Percentiles rank a stretch among this genome's conserved stretches.
Conservation (phyloP, 2,888 invertebrate genomes). For the Pheosia tremula region DNA sequence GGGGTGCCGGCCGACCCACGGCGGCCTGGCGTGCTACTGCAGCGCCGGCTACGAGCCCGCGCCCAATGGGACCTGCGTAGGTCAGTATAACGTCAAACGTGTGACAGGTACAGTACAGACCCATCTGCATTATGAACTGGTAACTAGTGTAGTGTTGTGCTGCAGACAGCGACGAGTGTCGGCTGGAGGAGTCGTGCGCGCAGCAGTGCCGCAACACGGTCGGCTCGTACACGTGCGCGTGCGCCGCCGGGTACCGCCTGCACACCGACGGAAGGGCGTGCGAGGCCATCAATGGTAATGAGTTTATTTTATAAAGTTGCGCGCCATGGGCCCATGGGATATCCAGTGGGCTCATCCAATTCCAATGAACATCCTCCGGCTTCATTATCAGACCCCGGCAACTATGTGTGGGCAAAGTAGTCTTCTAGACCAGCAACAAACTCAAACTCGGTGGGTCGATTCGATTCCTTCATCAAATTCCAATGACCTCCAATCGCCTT, state of each 20-base stretch:
- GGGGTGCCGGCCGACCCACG: slow-evolving; percentile 88
- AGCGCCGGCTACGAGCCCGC: slow-evolving; percentile 86
- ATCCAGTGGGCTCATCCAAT: no score
- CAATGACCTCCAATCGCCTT: no score
- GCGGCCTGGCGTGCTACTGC: slow-evolving; percentile 91
- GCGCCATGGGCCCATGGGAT: no score
- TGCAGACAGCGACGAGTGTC: slow-evolving; percentile 91
- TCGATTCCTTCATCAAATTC: no score
- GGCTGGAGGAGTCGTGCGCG: slow-evolving; percentile 88
- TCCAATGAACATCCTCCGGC: no score
- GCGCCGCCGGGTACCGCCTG: slow-evolving; percentile 87
- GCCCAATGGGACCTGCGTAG: slow-evolving; percentile 85
- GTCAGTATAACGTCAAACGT: slow-evolving; percentile 42
- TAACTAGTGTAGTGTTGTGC: slow-evolving; percentile 3
- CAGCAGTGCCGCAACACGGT: slow-evolving; percentile 88
- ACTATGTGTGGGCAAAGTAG: no score
- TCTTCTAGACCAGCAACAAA: no score
- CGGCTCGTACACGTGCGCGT: slow-evolving; percentile 89
- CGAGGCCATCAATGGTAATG: slow-evolving; percentile 87
- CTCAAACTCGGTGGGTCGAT: no score
- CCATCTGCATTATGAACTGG: background rate
- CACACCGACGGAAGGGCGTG: slow-evolving; percentile 84
- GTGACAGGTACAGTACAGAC: background rate
- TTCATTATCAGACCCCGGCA: no score
- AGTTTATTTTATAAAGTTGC: no score